Evolutionary conservation across 2,797 vertebrate genomes (phyloP), one percentile per base, ranked within the genome.

Genomic region (Pangasius krempfi): DNA sequence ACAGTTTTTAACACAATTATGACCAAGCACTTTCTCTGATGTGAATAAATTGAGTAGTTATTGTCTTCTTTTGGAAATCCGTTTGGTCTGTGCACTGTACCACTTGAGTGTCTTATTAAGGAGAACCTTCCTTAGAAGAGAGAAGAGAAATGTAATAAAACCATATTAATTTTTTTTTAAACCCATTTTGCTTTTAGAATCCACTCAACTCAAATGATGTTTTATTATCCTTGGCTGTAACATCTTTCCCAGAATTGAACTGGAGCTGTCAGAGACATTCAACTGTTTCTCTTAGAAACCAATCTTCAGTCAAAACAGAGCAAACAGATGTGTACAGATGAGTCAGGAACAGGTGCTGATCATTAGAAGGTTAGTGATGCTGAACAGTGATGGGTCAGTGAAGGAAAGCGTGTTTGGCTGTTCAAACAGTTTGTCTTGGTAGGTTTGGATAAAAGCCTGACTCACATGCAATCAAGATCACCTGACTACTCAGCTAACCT

Each of bases 301-400:
- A 81, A 81, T 58, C 33, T 58, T 60, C 22, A 40, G 58, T 12
- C 52, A 58, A 80, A 56, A 12, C 78, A 81, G 16, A 22, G 5
- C 22, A 62, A 64, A 44, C 80, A 83, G 80, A 83, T 83, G 80
- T 62, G 80, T 13, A 18, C 58, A n/a, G 80, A 64, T 83, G 58
- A 44, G 37, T 13, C 80, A n/a, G 80, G 37, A 62, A 44, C 80
- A 62, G 80, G 37, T 82, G 80, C 18, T 83, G 37, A 73, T 73
- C 72, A 22, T 50, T 60, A 81, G 79, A 60, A 13, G 33, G 79
- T 44, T n/a, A 52, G 82, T 50, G 62, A 66, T 22, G 82, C 44
- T 52, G 27, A 66, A 50, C 40, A 20, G 82, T 33, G 16, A 62
- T 10, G 60, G 44, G 62, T 70, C 82, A 33, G 44, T 37, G 10